Evolutionary conservation across 2,113 vertebrate species (phyloP), one percentile per base, ranked within the genome.

Genomic region (Pavo muticus): DNA sequence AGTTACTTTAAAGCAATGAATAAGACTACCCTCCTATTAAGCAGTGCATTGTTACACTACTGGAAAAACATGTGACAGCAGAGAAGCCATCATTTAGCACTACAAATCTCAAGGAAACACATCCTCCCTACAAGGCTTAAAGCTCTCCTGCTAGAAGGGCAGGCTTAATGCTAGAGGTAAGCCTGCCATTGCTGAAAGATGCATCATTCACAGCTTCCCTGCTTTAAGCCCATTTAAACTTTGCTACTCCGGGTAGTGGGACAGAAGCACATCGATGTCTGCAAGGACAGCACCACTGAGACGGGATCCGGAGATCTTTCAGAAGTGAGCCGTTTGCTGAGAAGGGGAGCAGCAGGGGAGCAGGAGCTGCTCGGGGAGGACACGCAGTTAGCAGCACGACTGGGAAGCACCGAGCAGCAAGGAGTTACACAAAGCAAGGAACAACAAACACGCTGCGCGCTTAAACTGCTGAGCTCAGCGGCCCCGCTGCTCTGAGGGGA

Each of bases 191-290:
- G 47, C 44, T 29, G 16, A 16, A 47, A 7, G 14, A 32, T 0
- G 10, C 0, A 1, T 1, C 1, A 0, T 18, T 59, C 21, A 35
- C 14, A 75, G 24, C 25, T 76, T 37, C 8, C 32, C 35, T 30
- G 79, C 48, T 85, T 79, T 25, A 39, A 79, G 48, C 37, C n/a
- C 50, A 11, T 9, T n/a, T 52, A 32, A 9, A 2, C 44, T 84
- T 64, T 21, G 3, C 16, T 23, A 5, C 2, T 64, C 21, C 39
- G 5, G 35, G 1, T 6, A 48, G 3, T 32, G 37, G 0, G 0
- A 23, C 27, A 18, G n/a, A 25, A 63, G 15, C 0, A 3, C 78
- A 1, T 5, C 60, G 72, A 3, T 54, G 56, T 5, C 68, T 25
- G 23, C 67, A 50, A 15, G 39, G 39, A 30, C 52, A 69, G 2